Percentiles rank a stretch among this genome's conserved stretches.
These are phyloP conservation scores for Phacellophora camtschatica DNA, from an alignment of 30 jellyfish, hydroid and myxozoan species.

Conservation along the genomic window DNA sequence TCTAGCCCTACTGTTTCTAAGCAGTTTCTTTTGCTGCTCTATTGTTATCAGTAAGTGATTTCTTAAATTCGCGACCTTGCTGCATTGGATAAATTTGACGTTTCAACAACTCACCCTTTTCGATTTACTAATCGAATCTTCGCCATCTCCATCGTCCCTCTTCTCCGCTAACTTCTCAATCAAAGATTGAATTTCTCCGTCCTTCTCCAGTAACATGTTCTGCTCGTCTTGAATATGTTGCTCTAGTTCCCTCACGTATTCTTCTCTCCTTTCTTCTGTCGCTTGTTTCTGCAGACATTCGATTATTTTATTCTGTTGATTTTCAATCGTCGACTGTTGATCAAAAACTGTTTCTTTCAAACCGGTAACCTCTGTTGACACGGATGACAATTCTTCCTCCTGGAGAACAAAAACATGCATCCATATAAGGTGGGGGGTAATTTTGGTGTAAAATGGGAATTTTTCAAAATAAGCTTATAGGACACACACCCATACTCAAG, in stretches of 20 bases:
- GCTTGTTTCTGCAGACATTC: conserved; percentile 42
- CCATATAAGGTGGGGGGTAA: conserved; percentile 30
- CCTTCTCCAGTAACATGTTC: conserved; percentile 41
- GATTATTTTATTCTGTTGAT: conserved; percentile 38
- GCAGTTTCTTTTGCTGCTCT: too few species aligned
- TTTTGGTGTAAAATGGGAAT: too few species aligned
- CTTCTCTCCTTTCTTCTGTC: conserved; percentile 14
- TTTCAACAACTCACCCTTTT: conserved; percentile 1
- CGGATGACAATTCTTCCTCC: conserved; percentile 38
- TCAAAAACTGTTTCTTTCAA: conserved; percentile 45
- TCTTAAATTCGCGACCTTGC: too few species aligned
- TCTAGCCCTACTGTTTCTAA: too few species aligned
- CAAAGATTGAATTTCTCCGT: conserved; percentile 42
- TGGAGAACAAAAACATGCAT: neutral
- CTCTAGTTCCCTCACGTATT: conserved; percentile 15
- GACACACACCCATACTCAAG: too few species aligned
- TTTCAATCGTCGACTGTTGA: conserved; percentile 33
- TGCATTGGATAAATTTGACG: too few species aligned
- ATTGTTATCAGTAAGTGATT: too few species aligned
- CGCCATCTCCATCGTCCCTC: conserved; percentile 31
- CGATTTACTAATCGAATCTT: conserved; percentile 5
- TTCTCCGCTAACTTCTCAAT: neutral
- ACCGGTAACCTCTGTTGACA: conserved; percentile 30
- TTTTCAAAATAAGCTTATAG: too few species aligned
- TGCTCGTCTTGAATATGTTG: conserved; percentile 7